Evolutionary conservation across 2,113 vertebrate genomes (phyloP).

Genomic region (Leptodactylus fuscus): DNA sequence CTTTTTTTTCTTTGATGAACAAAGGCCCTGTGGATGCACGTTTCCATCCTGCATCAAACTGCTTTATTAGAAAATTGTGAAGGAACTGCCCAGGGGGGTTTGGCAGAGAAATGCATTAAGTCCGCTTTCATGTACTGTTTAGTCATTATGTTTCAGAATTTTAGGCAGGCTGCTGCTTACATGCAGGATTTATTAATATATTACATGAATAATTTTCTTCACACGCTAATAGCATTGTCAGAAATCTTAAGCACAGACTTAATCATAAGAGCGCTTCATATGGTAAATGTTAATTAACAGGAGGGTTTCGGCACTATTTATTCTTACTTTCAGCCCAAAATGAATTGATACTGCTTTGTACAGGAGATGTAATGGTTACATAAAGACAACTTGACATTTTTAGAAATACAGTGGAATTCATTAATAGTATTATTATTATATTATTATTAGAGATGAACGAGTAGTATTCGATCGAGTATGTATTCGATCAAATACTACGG

Average conservation of each 20-base stretch:
- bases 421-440: too few species aligned
- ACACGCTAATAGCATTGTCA: constrained; percentile 41
- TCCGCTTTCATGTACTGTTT: constrained; percentile 53
- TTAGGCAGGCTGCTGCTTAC: constrained; percentile 48
- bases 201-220: constrained; percentile 50
- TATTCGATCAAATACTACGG: too few species aligned
- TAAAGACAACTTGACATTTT: not conserved
- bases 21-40: constrained; percentile 47
- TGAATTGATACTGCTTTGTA: not conserved
- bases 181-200: constrained; percentile 47
- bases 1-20: constrained; percentile 56
- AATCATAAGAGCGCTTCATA: constrained; percentile 1
- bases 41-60: constrained; percentile 51
- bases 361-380: not conserved
- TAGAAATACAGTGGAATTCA: not conserved
- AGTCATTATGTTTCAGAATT: constrained; percentile 43
- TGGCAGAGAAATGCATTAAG: constrained; percentile 53
- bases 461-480: too few species aligned
- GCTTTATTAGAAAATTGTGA: constrained; percentile 57
- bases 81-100: constrained; percentile 44
- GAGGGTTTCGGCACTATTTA: not conserved
- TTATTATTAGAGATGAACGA: too few species aligned
- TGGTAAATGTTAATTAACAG: constrained; percentile 36
- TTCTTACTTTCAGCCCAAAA: not conserved
- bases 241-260: constrained; percentile 10